Conservation (phyloP, 1,140 invertebrate genomes). For the Uloborus diversus region DNA sequence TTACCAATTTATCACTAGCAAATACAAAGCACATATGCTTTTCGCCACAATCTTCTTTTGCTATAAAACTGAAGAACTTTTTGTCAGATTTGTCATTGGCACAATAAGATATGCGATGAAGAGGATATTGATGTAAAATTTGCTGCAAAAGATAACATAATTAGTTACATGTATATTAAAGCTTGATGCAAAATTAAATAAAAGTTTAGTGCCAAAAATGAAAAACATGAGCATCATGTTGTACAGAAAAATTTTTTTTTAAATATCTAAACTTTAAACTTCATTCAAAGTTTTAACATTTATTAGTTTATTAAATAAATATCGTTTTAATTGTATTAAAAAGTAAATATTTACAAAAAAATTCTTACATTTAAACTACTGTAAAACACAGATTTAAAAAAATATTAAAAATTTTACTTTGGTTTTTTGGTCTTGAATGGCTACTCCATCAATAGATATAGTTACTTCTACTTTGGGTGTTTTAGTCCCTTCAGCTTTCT, state of each 20-base stretch:
- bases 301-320: background rate
- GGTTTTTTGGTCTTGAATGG: constrained; percentile 83
- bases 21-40: constrained; percentile 96
- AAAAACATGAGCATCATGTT: no score
- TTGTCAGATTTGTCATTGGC: constrained; percentile 98
- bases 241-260: no score
- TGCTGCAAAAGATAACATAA: constrained; percentile 67
- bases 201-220: no score
- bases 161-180: background rate
- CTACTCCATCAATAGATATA: constrained; percentile 94
- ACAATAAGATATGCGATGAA: constrained; percentile 98
- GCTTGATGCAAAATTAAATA: background rate
- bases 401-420: constrained; percentile 67
- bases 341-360: no score
- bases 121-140: constrained; percentile 92
- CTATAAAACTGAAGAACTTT: constrained; percentile 96
- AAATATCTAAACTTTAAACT: background rate
- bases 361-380: no score
- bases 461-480: constrained; percentile 91
- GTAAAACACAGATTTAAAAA: no score
- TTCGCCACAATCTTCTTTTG: constrained; percentile 84
- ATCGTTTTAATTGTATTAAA: background rate
- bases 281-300: background rate
- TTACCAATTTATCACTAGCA: constrained; percentile 89
- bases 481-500: constrained; percentile 91